Evolutionary conservation across 37 sponge, comb jelly and placozoan species (phyloP).

Genomic region (Tethya wilhelma): DNA sequence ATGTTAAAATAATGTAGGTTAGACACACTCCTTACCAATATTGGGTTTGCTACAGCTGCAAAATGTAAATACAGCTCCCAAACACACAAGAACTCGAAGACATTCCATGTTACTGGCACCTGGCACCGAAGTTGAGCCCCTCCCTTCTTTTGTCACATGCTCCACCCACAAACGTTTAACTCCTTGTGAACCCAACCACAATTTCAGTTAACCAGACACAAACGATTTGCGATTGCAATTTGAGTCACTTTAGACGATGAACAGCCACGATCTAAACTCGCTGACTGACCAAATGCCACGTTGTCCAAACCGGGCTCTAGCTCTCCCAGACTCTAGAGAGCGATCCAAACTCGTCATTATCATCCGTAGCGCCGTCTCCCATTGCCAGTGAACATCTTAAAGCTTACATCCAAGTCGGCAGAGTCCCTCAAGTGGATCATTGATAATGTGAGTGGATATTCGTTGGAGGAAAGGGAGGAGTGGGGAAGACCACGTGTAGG

Average conservation of each 20-base stretch:
- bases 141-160: no score
- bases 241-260: conserved; percentile 17
- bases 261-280: conserved; percentile 18
- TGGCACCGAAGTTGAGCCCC: no score
- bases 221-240: background rate
- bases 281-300: conserved; percentile 29
- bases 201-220: no score
- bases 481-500: conserved; percentile 99
- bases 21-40: conserved; percentile 4
- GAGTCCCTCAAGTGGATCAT: conserved; percentile 98
- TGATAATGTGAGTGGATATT: no score
- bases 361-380: background rate
- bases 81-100: background rate
- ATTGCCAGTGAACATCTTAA: no score
- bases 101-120: background rate
- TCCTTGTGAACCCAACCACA: no score
- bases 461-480: conserved; percentile 99
- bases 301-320: conserved; percentile 76
- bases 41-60: background rate
- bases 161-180: no score
- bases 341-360: background rate
- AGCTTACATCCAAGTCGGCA: no score
- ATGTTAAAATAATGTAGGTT: background rate
- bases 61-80: background rate
- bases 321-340: background rate